Evolutionary conservation across 2,797 vertebrate genomes (phyloP), one percentile per base, ranked within the genome.

Genomic region (Chiloscyllium punctatum): DNA sequence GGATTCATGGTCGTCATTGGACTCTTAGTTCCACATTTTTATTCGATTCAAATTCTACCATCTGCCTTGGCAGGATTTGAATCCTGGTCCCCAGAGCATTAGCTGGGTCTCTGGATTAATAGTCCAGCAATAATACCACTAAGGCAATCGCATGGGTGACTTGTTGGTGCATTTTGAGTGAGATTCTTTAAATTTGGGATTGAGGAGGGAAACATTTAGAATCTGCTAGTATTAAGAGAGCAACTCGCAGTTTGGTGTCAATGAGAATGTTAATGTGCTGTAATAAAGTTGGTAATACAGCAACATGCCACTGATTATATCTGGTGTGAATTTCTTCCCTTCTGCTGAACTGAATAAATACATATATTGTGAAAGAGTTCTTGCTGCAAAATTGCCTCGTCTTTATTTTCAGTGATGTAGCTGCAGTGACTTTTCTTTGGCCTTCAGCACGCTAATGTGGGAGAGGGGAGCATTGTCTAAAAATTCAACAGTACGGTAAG

Each of bases 271-370:
- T 48, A 84, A 48, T 48, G 82, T 16, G 53, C 57, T 33, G 53
- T n/a, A 90, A 90, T 66, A 30, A 18, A 90, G 62, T 57, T 30
- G 3, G 53, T 13, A 53, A 62, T 66, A 33, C 30, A 18, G 15
- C 16, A 90, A 90, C 30, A 18, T n/a, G 57, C 16, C 57, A 21
- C 27, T 62, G 53, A 90, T 90, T 90, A n/a, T n/a, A 15, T 90
- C 30, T 62, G 53, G 30, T 90, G 48, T 88, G 86, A 88, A 53
- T 88, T 57, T 30, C 86, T 57, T 88, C 51, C 48, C 51, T 30
- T 88, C 86, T 88, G 86, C 86, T 84, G 82, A 84, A 88, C 9
- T 88, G 86, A 88, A 88, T 88, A 88, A 51, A 57, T 51, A 25
- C 48, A 77, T 77, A 57, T 53, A 25, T 53, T 30, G 27, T 57